Base-by-base conservation (phyloP, 1,140 invertebrate genomes). In the Nomia melanderi region DNA sequence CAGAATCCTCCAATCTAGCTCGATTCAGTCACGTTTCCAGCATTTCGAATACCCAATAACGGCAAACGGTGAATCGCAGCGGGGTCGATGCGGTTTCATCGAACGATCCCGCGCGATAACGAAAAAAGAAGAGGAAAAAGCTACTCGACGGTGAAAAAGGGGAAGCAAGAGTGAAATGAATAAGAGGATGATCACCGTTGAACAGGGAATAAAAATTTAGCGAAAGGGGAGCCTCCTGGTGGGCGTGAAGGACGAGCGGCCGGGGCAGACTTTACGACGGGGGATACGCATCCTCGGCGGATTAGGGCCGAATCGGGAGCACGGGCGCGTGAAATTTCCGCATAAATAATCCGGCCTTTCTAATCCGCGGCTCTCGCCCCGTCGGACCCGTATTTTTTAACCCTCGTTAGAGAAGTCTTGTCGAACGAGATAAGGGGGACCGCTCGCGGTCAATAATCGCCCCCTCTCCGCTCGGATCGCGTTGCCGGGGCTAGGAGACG, bases 341-440 rank as follows among this genome's bases (percentile, higher is more conserved):
- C 70, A 73, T 73, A 73, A 73, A 64, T 73, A 73, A 73, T 73
- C 44, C 60, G 44, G 59, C 31, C n/a, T 73, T 73, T 73, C 70
- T 73, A 73, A 73, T 73, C 70, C 70, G 14, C n/a, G 70, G 25
- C 59, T 73, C 39, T 73, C 70, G 70, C 44, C 33, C 70, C 8
- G 70, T 17, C 41, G 23, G 44, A 7, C 57, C 36, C 70, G 44
- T 64, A 53, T 47, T 64, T 63, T 73, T 64, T 53, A 27, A 73
- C 70, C 44, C 70, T 73, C 70, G 70, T 73, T 73, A 73, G 60
- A 73, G 60, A 33, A 73, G 41, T 20, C 60, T 54, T 53, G 70
- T 64, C 70, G 59, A 73, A 64, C 31, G 56, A 73, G 60, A 73
- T 73, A 54, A 53, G 20, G 41, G 33, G 31, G 36, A 4, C 27